Base-by-base conservation (phyloP, 2,797 vertebrate genomes). In the Malacoraja senta region DNA sequence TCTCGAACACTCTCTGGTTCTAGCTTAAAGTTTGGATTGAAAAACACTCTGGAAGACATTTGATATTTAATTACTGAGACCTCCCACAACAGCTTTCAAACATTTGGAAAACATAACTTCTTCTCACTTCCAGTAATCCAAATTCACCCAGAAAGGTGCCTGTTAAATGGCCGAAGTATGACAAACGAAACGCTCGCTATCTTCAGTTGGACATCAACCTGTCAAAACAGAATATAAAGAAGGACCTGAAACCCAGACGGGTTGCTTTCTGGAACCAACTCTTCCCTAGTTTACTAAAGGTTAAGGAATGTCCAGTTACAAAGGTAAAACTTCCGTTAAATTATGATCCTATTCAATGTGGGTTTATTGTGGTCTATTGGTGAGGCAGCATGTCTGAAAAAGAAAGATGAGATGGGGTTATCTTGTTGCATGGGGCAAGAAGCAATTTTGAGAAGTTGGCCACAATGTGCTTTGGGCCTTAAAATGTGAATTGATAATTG, bases 171-270 rank as follows among this genome's bases (percentile, higher is more conserved):
- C 90, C 58, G 1, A 92, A 53, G 72, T 92, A 76, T 9, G 71
- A 91, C 24, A 76, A 53, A 29, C 74, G 35, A 58, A 92, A 10
- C 24, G 53, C 71, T 13, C 90, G 76, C 7, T 92, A 92, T 76
- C 90, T 92, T 13, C 71, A 76, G 3, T 35, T 92, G 90, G 90
- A 92, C 0, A n/a, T 92, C 90, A 74, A 44, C 13, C 38, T 92
- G 90, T 92, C 71, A 72, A 92, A 76, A 58, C 38, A n/a, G 24
- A 76, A 92, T n/a, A 29, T 76, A 92, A 92, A 44, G 38, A 58
- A 76, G 58, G 38, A 76, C 7, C 90, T 92, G 90, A 92, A 91
- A 38, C 68, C 71, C 12, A 26, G 72, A 19, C 35, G n/a, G 71
- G 71, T 76, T 15, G 53, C 38, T 76, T 92, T 92, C 90, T 92